These are phyloP conservation scores for Alligator sinensis DNA, from an alignment of 2,113 vertebrate genomes.

Conservation along the genomic window DNA sequence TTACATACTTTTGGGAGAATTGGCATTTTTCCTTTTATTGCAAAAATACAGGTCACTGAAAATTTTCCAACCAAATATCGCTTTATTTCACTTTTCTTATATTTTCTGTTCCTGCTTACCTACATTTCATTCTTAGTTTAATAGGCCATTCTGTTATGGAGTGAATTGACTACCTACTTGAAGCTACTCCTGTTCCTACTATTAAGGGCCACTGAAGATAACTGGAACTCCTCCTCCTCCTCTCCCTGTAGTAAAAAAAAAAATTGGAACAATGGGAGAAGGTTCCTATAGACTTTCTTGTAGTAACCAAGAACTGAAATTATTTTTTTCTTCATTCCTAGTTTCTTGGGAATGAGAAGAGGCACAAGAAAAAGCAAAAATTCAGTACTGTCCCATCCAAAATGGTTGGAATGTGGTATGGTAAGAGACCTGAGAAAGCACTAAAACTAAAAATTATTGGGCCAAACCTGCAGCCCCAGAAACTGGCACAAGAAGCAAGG, in stretches of 20 bases:
- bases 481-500: too few species aligned
- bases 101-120: not conserved
- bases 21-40: not conserved
- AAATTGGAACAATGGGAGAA: not conserved
- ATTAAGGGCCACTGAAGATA: not conserved
- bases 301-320: not conserved
- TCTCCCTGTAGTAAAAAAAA: not conserved
- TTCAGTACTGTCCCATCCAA: not conserved
- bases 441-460: slow-evolving; percentile 11
- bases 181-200: not conserved
- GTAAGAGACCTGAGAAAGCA: not conserved
- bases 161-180: not conserved
- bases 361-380: not conserved
- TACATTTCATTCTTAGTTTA: not conserved
- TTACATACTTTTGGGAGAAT: not conserved
- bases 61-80: not conserved
- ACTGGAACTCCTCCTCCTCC: not conserved
- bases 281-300: not conserved
- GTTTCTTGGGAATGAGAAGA: not conserved
- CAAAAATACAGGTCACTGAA: not conserved
- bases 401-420: not conserved
- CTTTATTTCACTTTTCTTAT: slow-evolving; percentile 4
- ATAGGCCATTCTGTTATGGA: not conserved
- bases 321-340: not conserved
- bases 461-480: not conserved